Evolutionary conservation across 2,113 vertebrate genomes (phyloP).

Genomic region (Cnemophilus loriae): DNA sequence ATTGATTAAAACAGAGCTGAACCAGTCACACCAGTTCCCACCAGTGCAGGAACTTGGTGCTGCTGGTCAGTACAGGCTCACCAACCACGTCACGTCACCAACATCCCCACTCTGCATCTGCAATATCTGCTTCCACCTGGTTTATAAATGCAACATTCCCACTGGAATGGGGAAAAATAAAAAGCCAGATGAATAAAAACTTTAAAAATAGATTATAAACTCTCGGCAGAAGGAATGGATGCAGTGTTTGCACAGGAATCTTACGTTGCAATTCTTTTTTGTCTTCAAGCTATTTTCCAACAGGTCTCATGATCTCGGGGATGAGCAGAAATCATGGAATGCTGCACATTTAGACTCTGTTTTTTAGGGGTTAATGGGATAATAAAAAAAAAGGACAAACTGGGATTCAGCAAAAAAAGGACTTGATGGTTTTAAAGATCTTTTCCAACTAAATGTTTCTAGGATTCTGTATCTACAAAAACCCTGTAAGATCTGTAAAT

Average conservation of each 20-base stretch:
- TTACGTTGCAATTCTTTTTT: neutral
- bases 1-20: neutral
- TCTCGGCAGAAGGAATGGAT: neutral
- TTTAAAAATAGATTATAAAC: neutral
- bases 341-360: neutral
- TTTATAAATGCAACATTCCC: neutral
- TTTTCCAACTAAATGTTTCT: neutral
- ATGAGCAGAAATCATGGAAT: neutral
- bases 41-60: neutral
- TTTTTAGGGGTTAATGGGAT: neutral
- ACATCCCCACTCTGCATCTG: neutral
- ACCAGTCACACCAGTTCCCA: neutral
- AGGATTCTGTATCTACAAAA: neutral
- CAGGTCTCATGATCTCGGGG: neutral
- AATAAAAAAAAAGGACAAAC: neutral
- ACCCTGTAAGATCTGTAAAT: neutral
- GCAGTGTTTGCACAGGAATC: neutral
- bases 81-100: accelerated
- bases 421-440: neutral
- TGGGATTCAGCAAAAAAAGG: neutral
- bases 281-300: neutral
- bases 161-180: neutral
- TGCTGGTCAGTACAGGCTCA: neutral
- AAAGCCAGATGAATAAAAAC: neutral
- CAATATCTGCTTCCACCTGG: neutral